Evolutionary conservation across 2,888 invertebrate genomes (phyloP), one percentile per base, ranked within the genome.

Genomic region (Drosophila pegasa): DNA sequence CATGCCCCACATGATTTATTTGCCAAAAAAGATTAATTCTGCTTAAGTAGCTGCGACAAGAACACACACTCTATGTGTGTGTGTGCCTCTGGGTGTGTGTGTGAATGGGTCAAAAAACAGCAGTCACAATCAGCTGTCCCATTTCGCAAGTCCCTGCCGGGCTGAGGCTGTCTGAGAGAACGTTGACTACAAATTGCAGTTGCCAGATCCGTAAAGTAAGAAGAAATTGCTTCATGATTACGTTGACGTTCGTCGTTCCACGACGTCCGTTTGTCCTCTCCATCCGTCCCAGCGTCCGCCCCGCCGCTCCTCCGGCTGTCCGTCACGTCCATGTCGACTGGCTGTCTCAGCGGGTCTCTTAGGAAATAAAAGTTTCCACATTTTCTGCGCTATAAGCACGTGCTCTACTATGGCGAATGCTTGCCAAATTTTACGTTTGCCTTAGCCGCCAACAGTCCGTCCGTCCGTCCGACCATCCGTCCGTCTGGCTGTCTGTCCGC

Each of bases 211-310:
- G 51, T 10, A 50, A 22, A 56, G 47, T 45, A 66, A 79, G 69
- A 79, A 81, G 78, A 82, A 83, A 86, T 75, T 86, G 86, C 78
- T 71, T 83, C 83, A 82, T 85, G 86, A 86, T 83, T 82, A 86
- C 78, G 81, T 70, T 75, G 75, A 73, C 75, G 73, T 61, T 66
- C 62, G 57, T 66, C 62, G 57, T 41, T 25, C 16, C 22, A 20
- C 43, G 38, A n/a, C n/a, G n/a, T 3, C 16, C 41, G 37, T 10
- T 62, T 14, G 22, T 33, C 20, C 31, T 22, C 47, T 50, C 48
- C 40, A 22, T 14, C 20, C 18, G 37, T 3, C 16, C 29, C 2
- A 18, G 18, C 43, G 20, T 40, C 55, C 45, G 47, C 41, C 35
- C 35, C 50, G 20, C 55, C 45, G 47, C 41, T 31, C 35, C 50